Percentiles rank a stretch among this genome's conserved stretches.
Evolutionary conservation across 1,140 invertebrate genomes (phyloP).

Genomic region (Papilio glaucus): DNA sequence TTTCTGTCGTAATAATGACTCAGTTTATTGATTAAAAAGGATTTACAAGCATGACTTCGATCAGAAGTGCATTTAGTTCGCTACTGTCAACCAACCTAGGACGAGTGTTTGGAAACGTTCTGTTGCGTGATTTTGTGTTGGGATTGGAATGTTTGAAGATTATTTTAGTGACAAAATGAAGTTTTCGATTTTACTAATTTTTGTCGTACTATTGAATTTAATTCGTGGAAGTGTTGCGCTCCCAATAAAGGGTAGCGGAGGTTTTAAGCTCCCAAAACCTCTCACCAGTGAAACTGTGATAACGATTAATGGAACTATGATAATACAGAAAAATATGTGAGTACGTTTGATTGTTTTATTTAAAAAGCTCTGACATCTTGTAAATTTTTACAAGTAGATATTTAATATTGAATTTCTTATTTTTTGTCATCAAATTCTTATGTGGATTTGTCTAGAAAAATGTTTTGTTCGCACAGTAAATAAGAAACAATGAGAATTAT

Average conservation of each 20-base stretch:
- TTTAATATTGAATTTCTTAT: too few relatives aligned
- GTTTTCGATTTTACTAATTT: neutral
- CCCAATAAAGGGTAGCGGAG: neutral
- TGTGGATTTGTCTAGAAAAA: too few relatives aligned
- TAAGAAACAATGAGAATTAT: too few relatives aligned
- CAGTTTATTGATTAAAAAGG: constrained; percentile 23
- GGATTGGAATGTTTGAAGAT: neutral
- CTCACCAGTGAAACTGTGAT: neutral
- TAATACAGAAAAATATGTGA: neutral
- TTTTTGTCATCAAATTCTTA: too few relatives aligned
- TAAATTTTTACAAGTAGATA: too few relatives aligned
- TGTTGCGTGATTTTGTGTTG: neutral
- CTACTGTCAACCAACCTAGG: neutral
- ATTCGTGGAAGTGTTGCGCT: constrained; percentile 7
- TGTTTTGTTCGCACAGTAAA: too few relatives aligned
- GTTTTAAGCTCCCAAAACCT: constrained; percentile 6
- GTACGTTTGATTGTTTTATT: neutral
- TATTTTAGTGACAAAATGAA: constrained; percentile 10
- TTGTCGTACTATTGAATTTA: neutral
- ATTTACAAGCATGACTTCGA: constrained; percentile 15
- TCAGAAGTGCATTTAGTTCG: constrained; percentile 12
- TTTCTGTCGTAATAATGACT: constrained; percentile 28
- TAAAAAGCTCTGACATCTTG: neutral
- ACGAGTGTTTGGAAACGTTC: neutral
- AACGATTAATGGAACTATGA: constrained; percentile 9